These are phyloP conservation scores for Periphyllus acericola DNA, from an alignment of 2,888 invertebrate genomes.

Conservation along the genomic window DNA sequence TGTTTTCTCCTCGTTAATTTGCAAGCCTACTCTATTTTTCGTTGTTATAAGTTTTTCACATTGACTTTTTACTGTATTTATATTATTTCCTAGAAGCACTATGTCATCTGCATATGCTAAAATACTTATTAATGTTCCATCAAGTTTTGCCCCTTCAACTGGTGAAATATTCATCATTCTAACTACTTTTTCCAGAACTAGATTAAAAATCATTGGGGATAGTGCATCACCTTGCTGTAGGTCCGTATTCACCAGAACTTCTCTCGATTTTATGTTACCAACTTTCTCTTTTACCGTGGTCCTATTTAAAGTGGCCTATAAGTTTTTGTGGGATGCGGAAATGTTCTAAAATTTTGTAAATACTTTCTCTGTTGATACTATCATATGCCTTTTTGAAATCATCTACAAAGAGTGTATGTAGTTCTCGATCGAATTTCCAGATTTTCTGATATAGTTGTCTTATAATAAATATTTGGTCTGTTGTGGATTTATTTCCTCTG, in stretches of 20 bases:
- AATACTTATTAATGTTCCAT: neutral
- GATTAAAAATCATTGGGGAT: neutral
- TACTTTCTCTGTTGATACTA: neutral
- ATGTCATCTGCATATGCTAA: too few species aligned
- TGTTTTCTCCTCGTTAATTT: too few species aligned
- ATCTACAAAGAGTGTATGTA: neutral
- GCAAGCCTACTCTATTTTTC: too few species aligned
- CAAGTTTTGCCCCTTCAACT: neutral
- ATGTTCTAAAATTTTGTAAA: neutral
- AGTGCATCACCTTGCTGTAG: neutral
- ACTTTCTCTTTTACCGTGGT: neutral
- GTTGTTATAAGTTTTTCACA: too few species aligned
- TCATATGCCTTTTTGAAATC: neutral
- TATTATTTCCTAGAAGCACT: too few species aligned
- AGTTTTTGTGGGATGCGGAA: neutral
- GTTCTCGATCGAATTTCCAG: conserved; percentile 8
- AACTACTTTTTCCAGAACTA: neutral
- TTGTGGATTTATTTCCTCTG: too few species aligned
- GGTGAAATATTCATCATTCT: conserved; percentile 9
- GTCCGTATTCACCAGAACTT: neutral
- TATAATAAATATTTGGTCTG: too few species aligned
- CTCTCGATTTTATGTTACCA: neutral
- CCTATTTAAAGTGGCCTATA: neutral
- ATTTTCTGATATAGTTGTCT: neutral
- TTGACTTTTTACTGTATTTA: too few species aligned